These are phyloP conservation scores for Callospermophilus lateralis DNA, from an alignment of 2,113 vertebrate species.

Conservation along the genomic window DNA sequence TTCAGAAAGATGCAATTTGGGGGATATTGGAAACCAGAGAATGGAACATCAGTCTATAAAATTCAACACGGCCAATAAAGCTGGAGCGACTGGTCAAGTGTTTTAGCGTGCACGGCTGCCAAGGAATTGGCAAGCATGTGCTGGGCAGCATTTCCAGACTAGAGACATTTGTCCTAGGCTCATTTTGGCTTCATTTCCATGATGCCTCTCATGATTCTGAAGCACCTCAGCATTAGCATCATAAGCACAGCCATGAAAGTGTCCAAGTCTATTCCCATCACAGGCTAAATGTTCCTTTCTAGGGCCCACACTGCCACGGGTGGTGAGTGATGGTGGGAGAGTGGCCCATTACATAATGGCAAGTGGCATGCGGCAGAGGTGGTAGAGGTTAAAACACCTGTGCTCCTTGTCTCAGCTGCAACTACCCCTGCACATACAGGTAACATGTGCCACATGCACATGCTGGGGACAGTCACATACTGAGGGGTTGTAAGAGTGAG, in stretches of 20 bases:
- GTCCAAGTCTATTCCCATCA: not conserved
- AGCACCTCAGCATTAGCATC: not conserved
- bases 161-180: not conserved
- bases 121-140: fast-evolving
- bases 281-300: not conserved
- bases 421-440: not conserved
- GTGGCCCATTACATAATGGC: fast-evolving
- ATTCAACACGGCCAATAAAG: slow-evolving; percentile 59
- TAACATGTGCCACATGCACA: not conserved
- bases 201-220: slow-evolving; percentile 30
- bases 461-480: no score
- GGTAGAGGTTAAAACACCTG: not conserved
- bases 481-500: not conserved
- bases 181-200: slow-evolving; percentile 11
- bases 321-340: fast-evolving
- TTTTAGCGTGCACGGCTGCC: not conserved
- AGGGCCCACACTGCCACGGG: fast-evolving
- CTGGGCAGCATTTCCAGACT: not conserved
- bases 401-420: no score
- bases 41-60: slow-evolving; percentile 64
- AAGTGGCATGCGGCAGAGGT: fast-evolving
- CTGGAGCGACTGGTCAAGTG: slow-evolving; percentile 41
- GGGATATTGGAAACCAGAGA: slow-evolving; percentile 65
- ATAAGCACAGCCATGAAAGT: not conserved
- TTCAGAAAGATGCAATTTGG: slow-evolving; percentile 62